Conservation (phyloP, 2,888 invertebrate species). For the Amiota minor region DNA sequence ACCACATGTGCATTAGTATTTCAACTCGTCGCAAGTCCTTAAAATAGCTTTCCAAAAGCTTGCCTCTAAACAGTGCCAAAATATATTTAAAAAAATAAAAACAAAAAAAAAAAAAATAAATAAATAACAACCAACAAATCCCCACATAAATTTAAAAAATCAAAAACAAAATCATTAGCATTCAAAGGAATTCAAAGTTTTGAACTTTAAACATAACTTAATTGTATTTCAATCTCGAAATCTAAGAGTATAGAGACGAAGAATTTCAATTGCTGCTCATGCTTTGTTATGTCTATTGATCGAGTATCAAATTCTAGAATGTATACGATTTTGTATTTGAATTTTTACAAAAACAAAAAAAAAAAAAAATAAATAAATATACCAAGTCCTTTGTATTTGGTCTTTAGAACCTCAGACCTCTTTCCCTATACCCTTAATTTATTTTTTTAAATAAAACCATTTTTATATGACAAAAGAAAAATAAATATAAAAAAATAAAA, state of each 20-base stretch:
- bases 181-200: too few relatives aligned
- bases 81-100: conserved; percentile 33
- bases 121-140: neutral
- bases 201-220: too few relatives aligned
- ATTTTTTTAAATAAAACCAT: too few relatives aligned
- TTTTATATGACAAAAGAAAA: neutral
- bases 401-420: too few relatives aligned
- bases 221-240: too few relatives aligned
- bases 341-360: conserved; percentile 9
- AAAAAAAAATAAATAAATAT: conserved; percentile 31
- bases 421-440: too few relatives aligned
- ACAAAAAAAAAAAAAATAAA: conserved; percentile 1
- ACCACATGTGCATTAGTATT: conserved; percentile 65
- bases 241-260: too few relatives aligned
- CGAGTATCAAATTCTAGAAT: too few relatives aligned
- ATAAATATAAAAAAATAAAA: conserved; percentile 27
- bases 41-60: conserved; percentile 67
- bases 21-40: conserved; percentile 62
- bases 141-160: neutral
- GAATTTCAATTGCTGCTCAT: too few relatives aligned
- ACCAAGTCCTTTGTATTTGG: neutral
- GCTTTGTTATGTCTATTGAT: too few relatives aligned
- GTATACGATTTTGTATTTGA: too few relatives aligned
- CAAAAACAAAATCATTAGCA: neutral
- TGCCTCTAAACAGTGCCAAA: conserved; percentile 68